Evolutionary conservation across 2,888 invertebrate species (phyloP), one percentile per base, ranked within the genome.

Genomic region (Mayetiola destructor): DNA sequence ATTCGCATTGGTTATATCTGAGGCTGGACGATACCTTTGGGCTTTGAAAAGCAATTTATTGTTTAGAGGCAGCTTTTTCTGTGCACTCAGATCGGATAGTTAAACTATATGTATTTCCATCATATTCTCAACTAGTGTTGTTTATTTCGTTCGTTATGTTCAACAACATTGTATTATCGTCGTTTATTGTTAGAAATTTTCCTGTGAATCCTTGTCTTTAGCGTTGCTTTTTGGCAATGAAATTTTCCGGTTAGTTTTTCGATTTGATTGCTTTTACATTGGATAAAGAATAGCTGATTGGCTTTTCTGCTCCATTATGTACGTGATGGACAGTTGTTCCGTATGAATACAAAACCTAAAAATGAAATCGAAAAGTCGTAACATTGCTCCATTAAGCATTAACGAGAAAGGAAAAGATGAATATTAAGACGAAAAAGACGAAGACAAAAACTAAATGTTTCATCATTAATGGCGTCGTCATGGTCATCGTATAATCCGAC

Each of bases 251-350:
- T 27, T 48, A 48, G 48, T 48, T 48, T 23, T 48, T 23, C 16
- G n/a, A n/a, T 27, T n/a, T 48, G 14, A 27, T 48, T 48, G 48
- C 27, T 48, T 27, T 27, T 48, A n/a, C 48, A 48, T 27, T n/a
- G 27, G 9, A 48, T 48, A 48, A 48, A 48, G 27, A 27, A 48
- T 48, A 48, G 48, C 27, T 48, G 48, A 48, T 48, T 48, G 48
- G 48, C 48, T 48, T 48, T 48, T 48, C 48, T 48, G 48, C 48
- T 48, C 23, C 48, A 48, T 48, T 48, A 48, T 27, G 27, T 27
- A 27, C 48, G 14, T 27, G n/a, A 48, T 48, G 48, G 48, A 48
- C 29, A 48, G 27, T 27, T 48, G 48, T 27, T n/a, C 27, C 48
- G 48, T 48, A 27, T 48, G 48, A 48, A 48, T n/a, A 48, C 8